Conservation (phyloP, 2,888 invertebrate genomes). For the Ophion costatus region DNA sequence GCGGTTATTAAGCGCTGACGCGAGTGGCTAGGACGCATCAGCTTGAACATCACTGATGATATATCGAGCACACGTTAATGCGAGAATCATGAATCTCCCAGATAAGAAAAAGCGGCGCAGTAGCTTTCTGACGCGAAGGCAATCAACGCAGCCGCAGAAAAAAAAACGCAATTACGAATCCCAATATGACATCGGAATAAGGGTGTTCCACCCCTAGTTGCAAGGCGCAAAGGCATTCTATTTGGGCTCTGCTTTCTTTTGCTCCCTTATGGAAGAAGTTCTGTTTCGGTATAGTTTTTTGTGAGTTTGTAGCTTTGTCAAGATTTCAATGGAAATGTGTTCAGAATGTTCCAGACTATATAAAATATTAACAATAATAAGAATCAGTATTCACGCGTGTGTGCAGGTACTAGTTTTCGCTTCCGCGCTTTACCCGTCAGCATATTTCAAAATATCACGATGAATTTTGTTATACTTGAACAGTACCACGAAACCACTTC, state of each 20-base stretch:
- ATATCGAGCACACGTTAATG: conserved; percentile 63
- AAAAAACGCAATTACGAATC: conserved; percentile 67
- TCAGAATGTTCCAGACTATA: background rate
- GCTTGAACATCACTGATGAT: conserved; percentile 54
- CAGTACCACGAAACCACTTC: too few species aligned
- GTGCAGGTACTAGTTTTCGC: too few species aligned
- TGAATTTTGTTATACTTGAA: too few species aligned
- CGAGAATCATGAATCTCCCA: conserved; percentile 64
- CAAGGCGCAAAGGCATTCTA: conserved; percentile 13
- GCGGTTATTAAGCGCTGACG: conserved; percentile 58
- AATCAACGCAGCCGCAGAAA: conserved; percentile 58
- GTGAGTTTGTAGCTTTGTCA: background rate
- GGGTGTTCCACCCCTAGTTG: conserved; percentile 46
- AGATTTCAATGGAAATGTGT: background rate
- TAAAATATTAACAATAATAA: background rate
- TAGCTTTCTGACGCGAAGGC: conserved; percentile 60
- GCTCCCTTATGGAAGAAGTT: background rate
- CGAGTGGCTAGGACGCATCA: conserved; percentile 25
- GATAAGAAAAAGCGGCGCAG: conserved; percentile 23
- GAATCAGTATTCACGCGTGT: background rate
- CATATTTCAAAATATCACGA: too few species aligned
- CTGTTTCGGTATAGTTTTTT: background rate
- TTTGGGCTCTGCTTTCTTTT: conserved; percentile 16
- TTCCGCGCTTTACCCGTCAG: too few species aligned
- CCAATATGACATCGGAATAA: conserved; percentile 45